A percentile compares a stretch with the other conserved stretches of the same genome.
Conservation (phyloP, 2,113 vertebrate species). For the Ochotona princeps region DNA sequence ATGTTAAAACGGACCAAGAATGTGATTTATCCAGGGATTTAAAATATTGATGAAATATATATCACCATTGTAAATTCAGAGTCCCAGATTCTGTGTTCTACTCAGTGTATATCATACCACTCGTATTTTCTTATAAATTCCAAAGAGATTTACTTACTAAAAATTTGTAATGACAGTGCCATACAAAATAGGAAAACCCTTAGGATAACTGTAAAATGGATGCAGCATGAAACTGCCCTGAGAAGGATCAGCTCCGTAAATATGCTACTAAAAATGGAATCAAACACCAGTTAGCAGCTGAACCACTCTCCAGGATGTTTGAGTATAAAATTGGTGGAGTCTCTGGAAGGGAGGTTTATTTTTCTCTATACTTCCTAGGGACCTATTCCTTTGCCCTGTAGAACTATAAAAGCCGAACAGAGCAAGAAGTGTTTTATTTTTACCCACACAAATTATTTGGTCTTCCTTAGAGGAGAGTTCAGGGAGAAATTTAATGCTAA, state of each 20-base stretch:
- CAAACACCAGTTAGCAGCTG: constrained; percentile 48
- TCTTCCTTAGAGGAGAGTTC: not conserved
- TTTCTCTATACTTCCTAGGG: not conserved
- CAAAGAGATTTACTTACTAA: not conserved
- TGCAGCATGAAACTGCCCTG: not conserved
- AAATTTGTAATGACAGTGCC: constrained; percentile 4
- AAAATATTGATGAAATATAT: not conserved
- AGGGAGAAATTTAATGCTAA: constrained; percentile 38
- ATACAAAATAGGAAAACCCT: constrained; percentile 26
- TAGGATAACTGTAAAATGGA: constrained; percentile 21
- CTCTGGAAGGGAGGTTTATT: not conserved
- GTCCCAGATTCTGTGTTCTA: not conserved
- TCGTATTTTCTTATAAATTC: not conserved
- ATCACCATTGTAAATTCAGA: not conserved
- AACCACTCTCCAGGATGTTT: constrained; percentile 42
- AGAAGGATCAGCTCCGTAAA: constrained; percentile 47
- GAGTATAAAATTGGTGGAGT: not conserved
- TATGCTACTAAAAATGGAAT: constrained; percentile 48
- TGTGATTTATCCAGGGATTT: not conserved
- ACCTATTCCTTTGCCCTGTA: not conserved
- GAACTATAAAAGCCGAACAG: constrained; percentile 46
- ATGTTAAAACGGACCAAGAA: not conserved
- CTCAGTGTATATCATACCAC: not conserved
- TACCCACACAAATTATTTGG: constrained; percentile 42
- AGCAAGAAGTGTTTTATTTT: constrained; percentile 44